Evolutionary conservation across 2,797 vertebrate genomes (phyloP).

Genomic region (Halcyon chelicuti): DNA sequence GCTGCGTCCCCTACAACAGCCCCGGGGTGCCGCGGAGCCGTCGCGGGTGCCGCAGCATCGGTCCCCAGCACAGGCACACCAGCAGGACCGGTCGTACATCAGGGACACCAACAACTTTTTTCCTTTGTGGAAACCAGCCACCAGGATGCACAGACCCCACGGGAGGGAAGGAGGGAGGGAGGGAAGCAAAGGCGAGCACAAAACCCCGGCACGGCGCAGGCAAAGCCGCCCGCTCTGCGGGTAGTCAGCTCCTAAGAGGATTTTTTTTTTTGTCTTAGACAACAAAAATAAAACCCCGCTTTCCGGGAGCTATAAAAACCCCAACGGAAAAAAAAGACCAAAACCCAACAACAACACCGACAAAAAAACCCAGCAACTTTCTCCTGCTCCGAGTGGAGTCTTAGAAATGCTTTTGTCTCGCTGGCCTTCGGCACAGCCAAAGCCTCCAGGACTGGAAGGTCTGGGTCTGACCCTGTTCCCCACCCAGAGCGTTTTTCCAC

Average conservation of each 20-base stretch:
- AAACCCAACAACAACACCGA: no score
- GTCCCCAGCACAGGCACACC: rapidly evolving
- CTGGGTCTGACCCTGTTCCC: background rate
- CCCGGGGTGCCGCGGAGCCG: background rate
- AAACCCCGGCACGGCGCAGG: rapidly evolving
- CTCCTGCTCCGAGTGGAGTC: slow-evolving; percentile 22
- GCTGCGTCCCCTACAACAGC: background rate
- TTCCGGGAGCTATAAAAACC: slow-evolving; percentile 62
- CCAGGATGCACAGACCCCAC: background rate
- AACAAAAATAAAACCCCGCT: slow-evolving; percentile 45
- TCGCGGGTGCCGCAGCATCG: rapidly evolving
- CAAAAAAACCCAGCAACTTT: background rate
- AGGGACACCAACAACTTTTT: background rate
- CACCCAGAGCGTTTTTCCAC: background rate
- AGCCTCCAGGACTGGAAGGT: background rate
- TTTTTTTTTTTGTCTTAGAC: slow-evolving; percentile 57
- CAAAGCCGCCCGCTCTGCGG: rapidly evolving
- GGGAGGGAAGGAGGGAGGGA: background rate
- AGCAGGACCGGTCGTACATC: rapidly evolving
- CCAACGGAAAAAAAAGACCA: background rate
- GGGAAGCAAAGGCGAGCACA: background rate
- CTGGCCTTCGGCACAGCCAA: background rate
- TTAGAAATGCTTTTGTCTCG: background rate
- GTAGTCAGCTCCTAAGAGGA: slow-evolving; percentile 34
- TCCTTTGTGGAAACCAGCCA: background rate